Evolutionary conservation across 2,797 vertebrate species (phyloP).

Genomic region (Platalea minor): DNA sequence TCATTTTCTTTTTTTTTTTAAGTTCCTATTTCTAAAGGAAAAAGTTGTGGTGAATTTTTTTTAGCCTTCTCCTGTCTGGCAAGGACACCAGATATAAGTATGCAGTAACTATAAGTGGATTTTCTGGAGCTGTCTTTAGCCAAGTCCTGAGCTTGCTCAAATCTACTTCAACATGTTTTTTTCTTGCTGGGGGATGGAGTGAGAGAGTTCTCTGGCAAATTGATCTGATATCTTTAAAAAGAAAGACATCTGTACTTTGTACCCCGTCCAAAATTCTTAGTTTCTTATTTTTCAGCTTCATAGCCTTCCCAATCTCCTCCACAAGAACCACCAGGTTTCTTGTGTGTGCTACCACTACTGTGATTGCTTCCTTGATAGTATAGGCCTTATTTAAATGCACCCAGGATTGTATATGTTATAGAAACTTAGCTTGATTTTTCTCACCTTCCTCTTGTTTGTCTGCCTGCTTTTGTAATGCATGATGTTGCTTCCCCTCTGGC

Average conservation of each 20-base stretch:
- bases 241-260: not conserved
- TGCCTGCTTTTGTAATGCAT: not conserved
- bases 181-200: not conserved
- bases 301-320: not conserved
- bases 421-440: not conserved
- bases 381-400: not conserved
- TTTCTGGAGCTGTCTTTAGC: not conserved
- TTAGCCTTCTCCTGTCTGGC: not conserved
- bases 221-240: not conserved
- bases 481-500: not conserved
- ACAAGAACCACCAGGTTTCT: not conserved
- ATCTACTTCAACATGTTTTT: not conserved
- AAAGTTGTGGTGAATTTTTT: not conserved
- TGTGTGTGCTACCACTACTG: not conserved
- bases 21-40: constrained; percentile 1
- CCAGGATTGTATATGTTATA: not conserved
- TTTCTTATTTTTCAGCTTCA: not conserved
- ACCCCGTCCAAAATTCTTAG: not conserved
- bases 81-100: not conserved
- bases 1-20: not conserved
- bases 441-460: not conserved
- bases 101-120: not conserved
- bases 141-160: not conserved
- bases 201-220: not conserved
- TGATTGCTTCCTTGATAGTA: not conserved